Conservation (phyloP, 2,888 invertebrate genomes). For the Electrophaes corylata region DNA sequence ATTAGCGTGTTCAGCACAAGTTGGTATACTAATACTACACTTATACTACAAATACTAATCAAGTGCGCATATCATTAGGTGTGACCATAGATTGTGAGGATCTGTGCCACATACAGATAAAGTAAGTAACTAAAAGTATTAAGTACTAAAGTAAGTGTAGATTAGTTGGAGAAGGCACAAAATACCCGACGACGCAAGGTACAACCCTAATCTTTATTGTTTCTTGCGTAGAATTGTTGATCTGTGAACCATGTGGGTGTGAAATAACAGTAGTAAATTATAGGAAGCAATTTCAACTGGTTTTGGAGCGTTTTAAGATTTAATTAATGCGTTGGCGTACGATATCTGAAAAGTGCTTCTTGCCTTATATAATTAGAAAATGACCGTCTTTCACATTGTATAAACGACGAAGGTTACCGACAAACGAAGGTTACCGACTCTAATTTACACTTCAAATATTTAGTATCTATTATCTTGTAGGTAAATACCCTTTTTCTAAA, state of each 20-base stretch:
- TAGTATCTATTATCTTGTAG: background rate
- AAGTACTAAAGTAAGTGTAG: too few species aligned
- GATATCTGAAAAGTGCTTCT: background rate
- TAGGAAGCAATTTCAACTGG: constrained; percentile 12
- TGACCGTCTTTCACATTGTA: background rate
- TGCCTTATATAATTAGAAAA: background rate
- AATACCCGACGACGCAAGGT: background rate
- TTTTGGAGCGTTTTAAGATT: constrained; percentile 24
- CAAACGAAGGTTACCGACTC: background rate
- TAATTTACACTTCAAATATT: background rate
- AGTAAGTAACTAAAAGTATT: too few species aligned
- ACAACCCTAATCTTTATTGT: constrained; percentile 10
- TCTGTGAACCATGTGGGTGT: constrained; percentile 25
- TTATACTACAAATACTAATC: too few species aligned
- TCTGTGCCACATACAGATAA: too few species aligned
- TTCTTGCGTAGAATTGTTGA: constrained; percentile 15
- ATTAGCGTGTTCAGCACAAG: too few species aligned
- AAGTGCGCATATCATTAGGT: too few species aligned
- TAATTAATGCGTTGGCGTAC: constrained; percentile 17
- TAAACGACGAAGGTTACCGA: background rate
- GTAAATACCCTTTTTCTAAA: background rate
- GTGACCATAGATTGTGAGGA: too few species aligned
- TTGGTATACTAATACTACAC: too few species aligned
- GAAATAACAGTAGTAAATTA: constrained; percentile 22
- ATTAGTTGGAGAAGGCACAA: background rate